Evolutionary conservation across 2,113 vertebrate species (phyloP).

Genomic region (Phrynosoma platyrhinos): DNA sequence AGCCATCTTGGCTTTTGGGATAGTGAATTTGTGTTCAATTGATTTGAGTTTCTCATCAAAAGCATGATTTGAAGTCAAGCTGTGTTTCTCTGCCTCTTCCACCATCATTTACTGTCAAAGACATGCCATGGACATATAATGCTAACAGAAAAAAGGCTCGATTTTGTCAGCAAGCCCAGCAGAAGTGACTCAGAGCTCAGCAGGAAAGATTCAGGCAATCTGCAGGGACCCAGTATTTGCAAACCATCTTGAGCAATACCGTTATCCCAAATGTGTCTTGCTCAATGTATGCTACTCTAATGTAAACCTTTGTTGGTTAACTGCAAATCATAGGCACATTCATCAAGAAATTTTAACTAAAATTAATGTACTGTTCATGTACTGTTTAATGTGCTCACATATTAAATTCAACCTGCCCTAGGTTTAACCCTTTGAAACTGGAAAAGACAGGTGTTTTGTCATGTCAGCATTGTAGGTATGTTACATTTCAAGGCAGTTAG

Average conservation of each 20-base stretch:
- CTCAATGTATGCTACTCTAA: not conserved
- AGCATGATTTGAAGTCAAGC: not conserved
- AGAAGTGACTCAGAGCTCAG: conserved; percentile 3
- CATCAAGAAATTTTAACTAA: not conserved
- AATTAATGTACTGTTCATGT: not conserved
- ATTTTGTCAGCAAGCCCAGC: conserved; percentile 9
- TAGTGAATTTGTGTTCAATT: conserved; percentile 6
- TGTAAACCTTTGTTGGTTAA: not conserved
- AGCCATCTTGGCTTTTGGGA: not conserved
- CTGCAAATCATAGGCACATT: not conserved
- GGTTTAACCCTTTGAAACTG: not conserved
- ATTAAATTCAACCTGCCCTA: not conserved
- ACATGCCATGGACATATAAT: not conserved
- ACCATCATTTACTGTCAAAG: not conserved
- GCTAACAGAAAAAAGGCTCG: not conserved
- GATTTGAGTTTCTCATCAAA: not conserved
- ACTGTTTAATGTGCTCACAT: not conserved
- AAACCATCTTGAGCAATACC: not conserved
- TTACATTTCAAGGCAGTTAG: not conserved
- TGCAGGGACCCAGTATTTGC: not conserved
- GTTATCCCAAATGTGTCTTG: not conserved
- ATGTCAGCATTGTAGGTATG: not conserved
- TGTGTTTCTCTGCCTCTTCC: not conserved
- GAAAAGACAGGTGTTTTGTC: not conserved
- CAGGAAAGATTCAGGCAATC: not conserved